Base-by-base conservation (phyloP, 2,113 vertebrate species). In the Labrus mixtus region DNA sequence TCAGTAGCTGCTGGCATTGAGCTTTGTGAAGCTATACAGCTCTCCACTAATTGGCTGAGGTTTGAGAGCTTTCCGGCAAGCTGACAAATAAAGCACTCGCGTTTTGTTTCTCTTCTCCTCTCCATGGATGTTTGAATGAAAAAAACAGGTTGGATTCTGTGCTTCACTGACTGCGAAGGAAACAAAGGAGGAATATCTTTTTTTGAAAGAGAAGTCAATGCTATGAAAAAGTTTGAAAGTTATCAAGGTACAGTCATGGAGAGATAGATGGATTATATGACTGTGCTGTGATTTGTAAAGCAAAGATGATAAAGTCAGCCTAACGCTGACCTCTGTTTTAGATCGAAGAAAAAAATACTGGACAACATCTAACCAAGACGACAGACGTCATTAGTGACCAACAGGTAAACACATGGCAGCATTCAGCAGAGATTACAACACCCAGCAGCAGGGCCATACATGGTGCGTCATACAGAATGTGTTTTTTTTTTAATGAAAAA, bases 1-100 rank as follows among this genome's bases (percentile, higher is more conserved):
- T 93, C 95, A 95, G 90, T 94, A 88, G 94, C 86, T 92, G 92
- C 46, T 94, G 93, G 92, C 91, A 92, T 90, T 91, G 94, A 88
- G 88, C 82, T 82, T 77, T 60, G 54, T 81, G 68, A 90, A 87
- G 89, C 77, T 54, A 73, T 73, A 84, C 86, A 87, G 86, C 79
- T 19, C 66, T 78, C 87, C 88, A 75, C 93, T 96, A 96, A 91
- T 94, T 93, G 95, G 91, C 83, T 80, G 78, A 73, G 79, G 76
- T 83, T 70, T 91, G 87, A 93, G 93, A 93, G 94, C 92, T 84
- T 82, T 87, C 89, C 89, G 12, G 53, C 37, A 25, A 55, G 36
- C 25, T 69, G 63, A 74, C 59, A 74, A 89, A 83, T 75, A 82
- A 78, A 84, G 29, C 16, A 2, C 23, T 61, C 39, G 46, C 13